Evolutionary conservation across 30 jellyfish, hydroid and myxozoan species (phyloP).

Genomic region (Aurelia sp.): DNA sequence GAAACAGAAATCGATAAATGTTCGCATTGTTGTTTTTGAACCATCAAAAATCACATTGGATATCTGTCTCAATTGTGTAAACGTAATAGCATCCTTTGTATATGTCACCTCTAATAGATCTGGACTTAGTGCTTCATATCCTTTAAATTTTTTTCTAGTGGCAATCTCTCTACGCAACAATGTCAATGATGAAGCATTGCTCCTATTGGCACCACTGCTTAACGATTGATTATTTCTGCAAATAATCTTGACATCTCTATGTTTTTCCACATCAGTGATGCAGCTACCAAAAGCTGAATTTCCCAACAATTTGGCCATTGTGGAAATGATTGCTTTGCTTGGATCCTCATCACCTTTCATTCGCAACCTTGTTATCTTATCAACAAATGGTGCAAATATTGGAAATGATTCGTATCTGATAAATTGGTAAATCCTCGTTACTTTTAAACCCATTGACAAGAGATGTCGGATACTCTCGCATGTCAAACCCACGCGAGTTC

Average conservation of each 20-base stretch:
- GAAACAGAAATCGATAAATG: not conserved
- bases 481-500: too few relatives aligned
- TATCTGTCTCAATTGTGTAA: not conserved
- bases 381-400: not conserved
- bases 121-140: not conserved
- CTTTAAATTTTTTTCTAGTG: not conserved
- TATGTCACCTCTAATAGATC: not conserved
- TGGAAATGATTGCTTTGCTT: not conserved
- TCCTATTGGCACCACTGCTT: too few relatives aligned
- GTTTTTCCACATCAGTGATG: not conserved
- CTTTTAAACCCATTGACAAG: too few relatives aligned
- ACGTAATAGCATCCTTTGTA: not conserved
- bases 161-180: not conserved
- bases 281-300: not conserved
- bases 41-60: not conserved
- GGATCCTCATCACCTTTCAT: slow-evolving; percentile 4
- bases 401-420: not conserved
- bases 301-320: not conserved
- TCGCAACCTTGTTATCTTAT: not conserved
- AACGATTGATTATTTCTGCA: not conserved
- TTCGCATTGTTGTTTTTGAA: not conserved
- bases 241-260: not conserved
- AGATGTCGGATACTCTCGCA: too few relatives aligned
- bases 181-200: too few relatives aligned
- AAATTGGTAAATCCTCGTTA: too few relatives aligned